These are phyloP conservation scores for Myopa tessellatipennis DNA, from an alignment of 2,888 invertebrate species.

Conservation along the genomic window DNA sequence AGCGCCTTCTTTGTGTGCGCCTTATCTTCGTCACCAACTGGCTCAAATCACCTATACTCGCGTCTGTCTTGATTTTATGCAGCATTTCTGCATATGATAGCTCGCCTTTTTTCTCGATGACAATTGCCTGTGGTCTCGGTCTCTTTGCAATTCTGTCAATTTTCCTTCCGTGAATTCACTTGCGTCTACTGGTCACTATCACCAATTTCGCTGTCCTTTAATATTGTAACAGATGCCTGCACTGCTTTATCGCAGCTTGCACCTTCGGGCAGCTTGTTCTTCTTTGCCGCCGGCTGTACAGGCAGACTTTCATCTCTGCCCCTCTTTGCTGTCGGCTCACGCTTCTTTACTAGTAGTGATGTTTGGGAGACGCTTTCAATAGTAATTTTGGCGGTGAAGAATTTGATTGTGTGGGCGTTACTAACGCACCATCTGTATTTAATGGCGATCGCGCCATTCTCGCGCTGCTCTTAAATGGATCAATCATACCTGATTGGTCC, in stretches of 20 bases:
- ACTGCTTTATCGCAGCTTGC: not conserved
- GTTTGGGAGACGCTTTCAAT: not conserved
- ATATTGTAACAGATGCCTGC: not conserved
- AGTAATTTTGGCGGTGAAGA: not conserved
- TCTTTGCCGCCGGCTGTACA: not conserved
- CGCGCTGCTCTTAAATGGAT: not conserved
- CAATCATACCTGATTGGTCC: not conserved
- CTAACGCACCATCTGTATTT: not conserved
- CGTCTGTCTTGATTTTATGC: not conserved
- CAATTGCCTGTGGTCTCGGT: not conserved
- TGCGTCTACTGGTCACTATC: not conserved
- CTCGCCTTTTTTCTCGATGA: not conserved
- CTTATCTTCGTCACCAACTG: not conserved
- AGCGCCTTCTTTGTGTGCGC: not conserved
- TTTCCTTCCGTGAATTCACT: not conserved
- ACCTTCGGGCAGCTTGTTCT: not conserved
- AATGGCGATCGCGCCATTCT: not conserved
- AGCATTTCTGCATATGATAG: not conserved
- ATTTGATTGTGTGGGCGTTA: not conserved
- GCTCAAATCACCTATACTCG: not conserved
- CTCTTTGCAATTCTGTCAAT: not conserved
- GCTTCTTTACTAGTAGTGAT: not conserved
- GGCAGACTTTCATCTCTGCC: not conserved
- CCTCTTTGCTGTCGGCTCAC: not conserved
- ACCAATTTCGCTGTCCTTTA: not conserved